phyloP scores from a whole-genome alignment of 2,888 invertebrate species.

The Myopa tessellatipennis region DNA sequence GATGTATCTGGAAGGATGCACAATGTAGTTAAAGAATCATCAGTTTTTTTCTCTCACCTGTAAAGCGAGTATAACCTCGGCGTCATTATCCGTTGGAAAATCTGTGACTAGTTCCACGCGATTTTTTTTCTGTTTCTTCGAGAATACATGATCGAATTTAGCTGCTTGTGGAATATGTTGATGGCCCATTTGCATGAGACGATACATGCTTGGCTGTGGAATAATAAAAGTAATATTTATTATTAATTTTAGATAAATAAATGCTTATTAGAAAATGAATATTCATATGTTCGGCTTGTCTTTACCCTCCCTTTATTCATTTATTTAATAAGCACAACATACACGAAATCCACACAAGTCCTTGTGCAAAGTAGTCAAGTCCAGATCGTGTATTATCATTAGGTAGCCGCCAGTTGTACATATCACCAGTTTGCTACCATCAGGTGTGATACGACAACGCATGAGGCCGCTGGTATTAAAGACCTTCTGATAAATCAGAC shows the following conservation, averaged over 20 bases:
- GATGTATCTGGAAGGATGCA: constrained; percentile 57
- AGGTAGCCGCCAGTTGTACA: constrained; percentile 92
- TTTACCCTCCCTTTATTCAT: background rate
- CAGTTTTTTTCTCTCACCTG: constrained; percentile 70
- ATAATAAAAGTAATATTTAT: too few species aligned
- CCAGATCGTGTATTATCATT: constrained; percentile 88
- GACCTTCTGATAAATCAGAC: constrained; percentile 81
- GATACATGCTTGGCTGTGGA: constrained; percentile 85
- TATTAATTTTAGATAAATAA: background rate
- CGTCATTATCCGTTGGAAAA: constrained; percentile 87
- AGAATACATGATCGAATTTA: constrained; percentile 85
- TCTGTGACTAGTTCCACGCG: constrained; percentile 91
- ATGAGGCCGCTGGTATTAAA: constrained; percentile 81
- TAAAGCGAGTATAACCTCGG: constrained; percentile 90
- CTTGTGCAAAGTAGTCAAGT: constrained; percentile 80
- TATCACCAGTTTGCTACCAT: constrained; percentile 87
- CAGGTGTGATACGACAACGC: constrained; percentile 86
- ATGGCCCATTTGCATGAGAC: constrained; percentile 88
- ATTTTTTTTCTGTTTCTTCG: constrained; percentile 78
- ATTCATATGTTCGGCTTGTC: background rate
- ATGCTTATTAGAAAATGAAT: background rate
- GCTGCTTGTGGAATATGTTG: constrained; percentile 85
- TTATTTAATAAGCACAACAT: constrained; percentile 48
- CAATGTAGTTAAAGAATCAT: background rate
- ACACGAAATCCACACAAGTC: constrained; percentile 90